These are phyloP conservation scores for Falco naumanni DNA, from an alignment of 2,797 vertebrate genomes.

Conservation along the genomic window DNA sequence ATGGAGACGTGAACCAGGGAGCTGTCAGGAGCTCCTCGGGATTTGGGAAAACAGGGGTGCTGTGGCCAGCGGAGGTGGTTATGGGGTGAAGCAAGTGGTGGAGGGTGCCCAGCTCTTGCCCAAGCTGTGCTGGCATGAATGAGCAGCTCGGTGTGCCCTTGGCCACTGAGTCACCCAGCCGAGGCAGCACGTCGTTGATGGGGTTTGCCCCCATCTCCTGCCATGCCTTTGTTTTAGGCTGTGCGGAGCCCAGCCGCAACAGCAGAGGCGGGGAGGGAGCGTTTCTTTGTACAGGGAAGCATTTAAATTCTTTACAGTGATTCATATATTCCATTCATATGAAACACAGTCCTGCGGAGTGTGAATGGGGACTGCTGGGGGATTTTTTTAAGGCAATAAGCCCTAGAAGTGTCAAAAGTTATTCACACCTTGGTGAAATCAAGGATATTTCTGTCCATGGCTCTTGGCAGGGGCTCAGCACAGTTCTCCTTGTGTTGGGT, in stretches of 20 bases:
- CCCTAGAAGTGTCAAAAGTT: conserved; percentile 65
- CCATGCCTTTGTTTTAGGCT: conserved; percentile 59
- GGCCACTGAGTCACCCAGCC: background rate
- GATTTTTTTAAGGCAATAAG: conserved; percentile 44
- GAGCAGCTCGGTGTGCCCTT: fast-evolving
- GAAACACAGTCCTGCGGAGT: conserved; percentile 36
- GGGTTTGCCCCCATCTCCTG: conserved; percentile 24
- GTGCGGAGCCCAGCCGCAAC: background rate
- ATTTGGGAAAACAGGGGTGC: background rate
- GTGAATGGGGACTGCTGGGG: conserved; percentile 60
- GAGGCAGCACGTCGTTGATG: background rate
- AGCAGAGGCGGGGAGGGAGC: conserved; percentile 30
- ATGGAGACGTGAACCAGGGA: background rate
- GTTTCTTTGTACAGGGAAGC: conserved; percentile 55
- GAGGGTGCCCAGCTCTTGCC: background rate
- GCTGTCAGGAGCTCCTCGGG: background rate
- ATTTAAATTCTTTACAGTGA: conserved; percentile 64
- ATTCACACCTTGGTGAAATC: conserved; percentile 70
- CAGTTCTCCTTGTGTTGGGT: background rate
- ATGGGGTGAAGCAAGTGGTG: background rate
- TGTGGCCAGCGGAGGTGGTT: no score
- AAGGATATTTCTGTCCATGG: conserved; percentile 52
- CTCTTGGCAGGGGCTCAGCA: conserved; percentile 62
- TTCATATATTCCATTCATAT: conserved; percentile 73
- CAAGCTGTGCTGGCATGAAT: background rate